Evolutionary conservation across 2,113 vertebrate species (phyloP), one percentile per base, ranked within the genome.

Genomic region (Halichoerus grypus): DNA sequence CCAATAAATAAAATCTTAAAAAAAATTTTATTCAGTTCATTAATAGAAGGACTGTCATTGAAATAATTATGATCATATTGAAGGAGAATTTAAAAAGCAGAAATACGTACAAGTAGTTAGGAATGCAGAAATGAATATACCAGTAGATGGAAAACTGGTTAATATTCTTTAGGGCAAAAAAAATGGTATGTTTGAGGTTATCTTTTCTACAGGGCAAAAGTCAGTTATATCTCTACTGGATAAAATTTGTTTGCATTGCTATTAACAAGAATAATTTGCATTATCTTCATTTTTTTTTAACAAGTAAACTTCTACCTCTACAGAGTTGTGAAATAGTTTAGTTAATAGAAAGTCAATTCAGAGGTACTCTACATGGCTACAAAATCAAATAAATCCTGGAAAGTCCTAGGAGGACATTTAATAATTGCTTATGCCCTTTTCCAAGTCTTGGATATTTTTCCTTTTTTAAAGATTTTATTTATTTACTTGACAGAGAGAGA

Each of bases 121-220:
- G 46, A 83, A 89, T 89, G 79, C 16, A 51, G 19, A 96, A 93
- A 67, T 76, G 65, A 93, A 84, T 77, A 67, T 88, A 28, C 14
- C 42, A 88, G 51, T 63, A 72, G 14, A 36, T 88, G 51, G 26
- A 79, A 85, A 91, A 79, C 24, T 86, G 46, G 13, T 46, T 96
- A n/a, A 55, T 83, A 67, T 49, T 13, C 31, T 72, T 81, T 26
- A 84, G 19, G 83, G 4, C 12, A 83, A 77, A 26, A 26, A 77
- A 89, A 89, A 51, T 49, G 31, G 28, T 88, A 39, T 59, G 33
- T 49, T 95, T 93, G 69, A 11, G 31, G 33, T 77, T 77, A 84
- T 93, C 24, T 88, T 89, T 96, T 69, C 49, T 84, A 51, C 2
- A 69, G 12, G 15, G 10, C 10, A n/a, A 63, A 86, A 76, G 14